Percentiles rank a stretch among this genome's conserved stretches.
Conservation (phyloP, 2,797 vertebrate species). For the Sarcophilus harrisii region DNA sequence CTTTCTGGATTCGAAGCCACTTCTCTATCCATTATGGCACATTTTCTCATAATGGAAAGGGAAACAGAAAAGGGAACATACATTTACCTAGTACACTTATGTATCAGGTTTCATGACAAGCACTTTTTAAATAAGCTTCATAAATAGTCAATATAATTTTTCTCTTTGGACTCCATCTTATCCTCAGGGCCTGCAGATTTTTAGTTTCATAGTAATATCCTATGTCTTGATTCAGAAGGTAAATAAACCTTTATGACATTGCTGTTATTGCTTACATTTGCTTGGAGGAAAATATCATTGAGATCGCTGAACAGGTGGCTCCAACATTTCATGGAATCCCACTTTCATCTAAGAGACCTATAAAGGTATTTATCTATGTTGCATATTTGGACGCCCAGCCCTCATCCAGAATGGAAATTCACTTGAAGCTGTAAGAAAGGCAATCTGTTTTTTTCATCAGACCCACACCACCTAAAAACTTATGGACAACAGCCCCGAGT, state of each 20-base stretch:
- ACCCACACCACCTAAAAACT: background rate
- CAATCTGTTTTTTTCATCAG: background rate
- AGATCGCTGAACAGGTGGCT: background rate
- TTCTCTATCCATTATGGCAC: background rate
- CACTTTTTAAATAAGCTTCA: background rate
- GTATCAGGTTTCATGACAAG: background rate
- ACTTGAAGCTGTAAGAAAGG: background rate
- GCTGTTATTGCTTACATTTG: background rate
- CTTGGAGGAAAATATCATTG: background rate
- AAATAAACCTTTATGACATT: background rate
- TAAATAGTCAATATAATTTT: background rate
- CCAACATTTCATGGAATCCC: background rate
- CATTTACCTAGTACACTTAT: background rate
- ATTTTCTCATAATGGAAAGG: background rate
- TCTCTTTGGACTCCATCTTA: background rate
- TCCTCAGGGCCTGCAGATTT: background rate
- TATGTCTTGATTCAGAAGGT: background rate
- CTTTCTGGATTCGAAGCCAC: background rate
- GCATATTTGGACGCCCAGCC: background rate
- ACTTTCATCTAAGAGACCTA: background rate
- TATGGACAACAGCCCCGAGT: background rate
- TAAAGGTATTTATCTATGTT: background rate
- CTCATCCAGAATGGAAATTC: background rate
- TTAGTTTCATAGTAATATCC: background rate
- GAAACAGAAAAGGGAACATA: background rate